A percentile compares a stretch with the other conserved stretches of the same genome.
These are phyloP conservation scores for Melanocharis versteri DNA, from an alignment of 2,113 vertebrate genomes.

Conservation along the genomic window DNA sequence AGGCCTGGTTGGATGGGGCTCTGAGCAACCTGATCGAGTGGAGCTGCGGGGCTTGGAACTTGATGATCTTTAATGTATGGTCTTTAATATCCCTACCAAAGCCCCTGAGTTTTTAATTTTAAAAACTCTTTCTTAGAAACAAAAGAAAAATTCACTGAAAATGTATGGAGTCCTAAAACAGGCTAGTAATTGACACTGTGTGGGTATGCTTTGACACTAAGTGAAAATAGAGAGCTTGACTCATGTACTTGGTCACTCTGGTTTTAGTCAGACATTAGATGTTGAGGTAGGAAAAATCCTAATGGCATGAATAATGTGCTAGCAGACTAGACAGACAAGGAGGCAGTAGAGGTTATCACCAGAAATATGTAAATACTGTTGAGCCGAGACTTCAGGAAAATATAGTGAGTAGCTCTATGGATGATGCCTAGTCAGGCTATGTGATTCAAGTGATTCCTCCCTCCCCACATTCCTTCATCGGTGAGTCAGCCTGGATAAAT, in stretches of 20 bases:
- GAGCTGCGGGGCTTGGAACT: accelerated
- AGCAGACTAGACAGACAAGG: conserved; percentile 41
- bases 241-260: background rate
- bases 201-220: background rate
- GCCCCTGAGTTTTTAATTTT: background rate
- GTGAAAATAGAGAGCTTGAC: conserved; percentile 24
- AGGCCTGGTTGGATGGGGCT: background rate
- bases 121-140: background rate
- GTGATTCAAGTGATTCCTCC: conserved; percentile 13
- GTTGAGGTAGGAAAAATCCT: conserved; percentile 18
- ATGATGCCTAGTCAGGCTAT: background rate
- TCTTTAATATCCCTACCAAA: background rate
- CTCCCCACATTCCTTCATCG: background rate
- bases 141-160: background rate
- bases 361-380: background rate
- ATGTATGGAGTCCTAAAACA: background rate
- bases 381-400: background rate
- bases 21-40: background rate
- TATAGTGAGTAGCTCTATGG: background rate
- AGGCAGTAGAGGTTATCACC: conserved; percentile 16
- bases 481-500: conserved; percentile 43
- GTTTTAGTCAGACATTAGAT: background rate
- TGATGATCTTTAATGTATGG: background rate
- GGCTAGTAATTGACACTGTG: background rate
- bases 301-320: conserved; percentile 1